Percentiles rank a stretch among this genome's conserved stretches.
phyloP scores from a whole-genome alignment of 1,140 invertebrate genomes.

The Sogatella furcifera region DNA sequence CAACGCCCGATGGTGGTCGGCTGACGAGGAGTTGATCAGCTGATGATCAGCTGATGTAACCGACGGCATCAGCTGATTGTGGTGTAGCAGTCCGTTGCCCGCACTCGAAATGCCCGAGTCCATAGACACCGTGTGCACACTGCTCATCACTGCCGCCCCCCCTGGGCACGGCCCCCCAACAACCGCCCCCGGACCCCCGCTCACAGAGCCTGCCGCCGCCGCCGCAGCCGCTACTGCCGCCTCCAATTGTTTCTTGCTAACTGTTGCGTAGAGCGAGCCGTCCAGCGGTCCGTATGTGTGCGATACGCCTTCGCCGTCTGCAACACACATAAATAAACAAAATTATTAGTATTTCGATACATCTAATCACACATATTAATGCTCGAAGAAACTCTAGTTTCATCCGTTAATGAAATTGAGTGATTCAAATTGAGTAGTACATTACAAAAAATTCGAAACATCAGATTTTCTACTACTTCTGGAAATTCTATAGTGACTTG shows the following conservation, averaged over 20 bases:
- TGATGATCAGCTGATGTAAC: slow-evolving; percentile 28
- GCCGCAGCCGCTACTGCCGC: slow-evolving; percentile 34
- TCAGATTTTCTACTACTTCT: too few relatives aligned
- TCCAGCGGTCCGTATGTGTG: slow-evolving; percentile 75
- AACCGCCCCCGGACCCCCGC: slow-evolving; percentile 31
- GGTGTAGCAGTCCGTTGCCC: slow-evolving; percentile 36
- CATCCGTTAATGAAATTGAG: too few relatives aligned
- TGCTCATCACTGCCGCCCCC: slow-evolving; percentile 26
- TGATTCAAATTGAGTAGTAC: too few relatives aligned
- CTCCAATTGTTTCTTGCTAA: slow-evolving; percentile 44
- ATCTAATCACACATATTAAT: too few relatives aligned
- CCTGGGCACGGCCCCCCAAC: slow-evolving; percentile 10
- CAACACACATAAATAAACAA: slow-evolving; percentile 9
- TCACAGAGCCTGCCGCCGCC: slow-evolving; percentile 34
- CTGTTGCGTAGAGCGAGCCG: slow-evolving; percentile 78
- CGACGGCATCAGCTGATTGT: slow-evolving; percentile 32
- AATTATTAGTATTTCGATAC: background rate
- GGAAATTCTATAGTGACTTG: too few relatives aligned
- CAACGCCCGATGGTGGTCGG: slow-evolving; percentile 42
- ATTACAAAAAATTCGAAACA: too few relatives aligned
- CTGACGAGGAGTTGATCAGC: too few relatives aligned
- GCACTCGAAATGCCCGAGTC: slow-evolving; percentile 72
- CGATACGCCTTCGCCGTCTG: slow-evolving; percentile 28
- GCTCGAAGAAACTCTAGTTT: too few relatives aligned
- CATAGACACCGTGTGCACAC: slow-evolving; percentile 66